Base-by-base conservation (phyloP, 2,113 vertebrate species). In the Toxostoma redivivum region DNA sequence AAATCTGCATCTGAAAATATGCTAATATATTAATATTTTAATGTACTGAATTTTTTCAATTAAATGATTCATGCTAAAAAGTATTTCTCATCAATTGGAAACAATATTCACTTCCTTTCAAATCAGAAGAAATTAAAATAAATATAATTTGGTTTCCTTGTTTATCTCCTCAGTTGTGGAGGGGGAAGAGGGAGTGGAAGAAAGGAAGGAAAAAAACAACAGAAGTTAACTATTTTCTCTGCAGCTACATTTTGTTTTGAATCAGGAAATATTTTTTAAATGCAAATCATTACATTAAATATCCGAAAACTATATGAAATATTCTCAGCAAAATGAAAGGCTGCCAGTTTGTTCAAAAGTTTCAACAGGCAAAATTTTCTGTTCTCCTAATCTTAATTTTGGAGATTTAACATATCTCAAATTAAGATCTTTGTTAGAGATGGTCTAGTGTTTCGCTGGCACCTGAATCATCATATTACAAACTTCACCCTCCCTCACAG, bases 1-100 rank as follows among this genome's bases (percentile, higher is more conserved):
- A 96, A 92, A 94, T 91, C 60, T 95, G 67, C 80, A 89, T 95
- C 69, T 50, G 65, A 81, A 97, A 95, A 90, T 91, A 96, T 85
- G 93, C 78, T 86, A 88, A 96, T 95, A 58, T 79, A 81, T 96
- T 84, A 86, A 92, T 95, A 86, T 90, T 92, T 83, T 70, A 94
- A 73, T 82, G 45, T 44, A 91, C 53, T 87, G 12, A 45, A 48
- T 95, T 95, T 77, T 96, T 94, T 82, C 78, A 91, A 69, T 89
- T 95, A 94, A 95, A 57, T 91, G 77, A 87, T 95, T 96, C 57
- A 84, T 89, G 61, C 57, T 85, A 69, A 92, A 91, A 92, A 53
- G 47, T 94, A 56, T 91, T 94, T 92, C 61, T 93, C 69, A 88
- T 92, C 79, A 94, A 86, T 67, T 93, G 70, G 74, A 95, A 92